Conservation (phyloP, 2,113 vertebrate species). For the Geothlypis trichas region DNA sequence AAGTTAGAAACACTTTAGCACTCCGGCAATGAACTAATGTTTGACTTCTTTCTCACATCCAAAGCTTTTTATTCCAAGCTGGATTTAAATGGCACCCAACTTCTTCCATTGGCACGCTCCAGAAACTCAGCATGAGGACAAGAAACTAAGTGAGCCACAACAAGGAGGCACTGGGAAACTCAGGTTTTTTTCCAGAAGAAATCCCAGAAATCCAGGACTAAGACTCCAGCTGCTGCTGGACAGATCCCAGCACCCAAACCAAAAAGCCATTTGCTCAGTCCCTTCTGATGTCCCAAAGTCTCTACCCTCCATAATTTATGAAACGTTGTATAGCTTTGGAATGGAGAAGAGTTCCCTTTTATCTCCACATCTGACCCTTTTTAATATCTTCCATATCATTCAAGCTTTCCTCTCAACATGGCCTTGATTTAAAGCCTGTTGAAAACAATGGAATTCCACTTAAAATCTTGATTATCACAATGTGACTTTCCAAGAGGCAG, state of each 20-base stretch:
- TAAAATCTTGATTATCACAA: not conserved
- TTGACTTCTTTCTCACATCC: conserved; percentile 34
- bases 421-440: not conserved
- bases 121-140: not conserved
- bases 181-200: not conserved
- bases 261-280: not conserved
- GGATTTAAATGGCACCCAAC: not conserved
- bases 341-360: not conserved
- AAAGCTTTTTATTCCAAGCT: conserved; percentile 21
- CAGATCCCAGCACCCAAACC: not conserved
- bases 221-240: not conserved
- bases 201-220: not conserved
- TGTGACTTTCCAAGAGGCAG: not conserved
- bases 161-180: not conserved
- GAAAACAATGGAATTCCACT: not conserved
- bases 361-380: not conserved
- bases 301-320: not conserved
- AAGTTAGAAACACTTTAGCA: conserved; percentile 60
- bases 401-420: not conserved
- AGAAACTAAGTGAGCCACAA: not conserved
- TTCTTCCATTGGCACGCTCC: not conserved
- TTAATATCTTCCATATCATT: not conserved
- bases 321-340: not conserved
- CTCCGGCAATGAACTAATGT: conserved; percentile 33
- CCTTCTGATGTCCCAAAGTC: not conserved